Percentiles rank a stretch among this genome's conserved stretches.
These are phyloP conservation scores for Gari tellinella DNA, from an alignment of 2,888 invertebrate genomes.

Conservation along the genomic window DNA sequence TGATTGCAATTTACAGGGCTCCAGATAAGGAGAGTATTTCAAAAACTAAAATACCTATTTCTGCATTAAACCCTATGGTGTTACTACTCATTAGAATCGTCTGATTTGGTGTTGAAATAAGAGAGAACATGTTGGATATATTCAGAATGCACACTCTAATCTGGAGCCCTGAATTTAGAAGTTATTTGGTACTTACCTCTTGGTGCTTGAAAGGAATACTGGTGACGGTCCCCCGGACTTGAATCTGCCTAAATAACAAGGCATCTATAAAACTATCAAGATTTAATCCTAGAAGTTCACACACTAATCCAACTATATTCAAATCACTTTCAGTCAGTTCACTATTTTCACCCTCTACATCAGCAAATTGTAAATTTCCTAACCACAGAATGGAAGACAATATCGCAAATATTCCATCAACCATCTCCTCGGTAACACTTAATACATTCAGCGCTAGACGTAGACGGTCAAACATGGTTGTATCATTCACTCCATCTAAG, in stretches of 20 bases:
- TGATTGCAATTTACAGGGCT: too few relatives aligned
- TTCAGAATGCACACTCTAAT: too few relatives aligned
- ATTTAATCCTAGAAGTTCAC: conserved; percentile 75
- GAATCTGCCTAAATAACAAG: conserved; percentile 76
- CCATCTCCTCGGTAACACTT: conserved; percentile 74
- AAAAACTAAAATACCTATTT: too few relatives aligned
- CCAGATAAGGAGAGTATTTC: too few relatives aligned
- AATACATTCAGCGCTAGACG: conserved; percentile 79
- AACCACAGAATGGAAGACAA: conserved; percentile 77
- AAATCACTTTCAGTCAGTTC: conserved; percentile 69
- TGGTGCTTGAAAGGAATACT: conserved; percentile 80
- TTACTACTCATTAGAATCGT: too few relatives aligned
- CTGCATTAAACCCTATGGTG: too few relatives aligned
- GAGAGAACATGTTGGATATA: too few relatives aligned
- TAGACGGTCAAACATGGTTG: conserved; percentile 76
- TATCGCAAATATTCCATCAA: conserved; percentile 77
- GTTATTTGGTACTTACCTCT: conserved; percentile 71
- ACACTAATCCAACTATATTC: conserved; percentile 70
- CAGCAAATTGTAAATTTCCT: conserved; percentile 78
- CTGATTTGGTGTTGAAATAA: too few relatives aligned
- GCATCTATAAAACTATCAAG: conserved; percentile 70
- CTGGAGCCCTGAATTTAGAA: too few relatives aligned
- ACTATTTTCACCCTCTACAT: conserved; percentile 80
- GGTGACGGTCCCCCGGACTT: conserved; percentile 78
- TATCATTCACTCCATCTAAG: conserved; percentile 75